Evolutionary conservation across 2,113 vertebrate genomes (phyloP), one percentile per base, ranked within the genome.

Genomic region (Emberiza fucata): DNA sequence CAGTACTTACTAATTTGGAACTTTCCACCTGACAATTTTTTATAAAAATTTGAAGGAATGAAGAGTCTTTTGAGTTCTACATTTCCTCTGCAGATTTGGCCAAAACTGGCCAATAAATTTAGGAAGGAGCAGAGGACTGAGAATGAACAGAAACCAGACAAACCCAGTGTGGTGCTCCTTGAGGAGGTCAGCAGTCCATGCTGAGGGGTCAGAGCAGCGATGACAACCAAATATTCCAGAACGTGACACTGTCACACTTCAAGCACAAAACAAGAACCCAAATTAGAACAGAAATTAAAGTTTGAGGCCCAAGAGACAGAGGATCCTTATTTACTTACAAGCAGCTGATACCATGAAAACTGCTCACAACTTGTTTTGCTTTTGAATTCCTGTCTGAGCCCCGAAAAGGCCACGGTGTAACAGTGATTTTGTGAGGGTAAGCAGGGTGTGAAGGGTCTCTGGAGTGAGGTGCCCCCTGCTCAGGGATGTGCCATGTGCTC

Each of bases 141-240:
- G 77, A 53, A 66, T 61, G 27, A 89, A 65, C 9, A 61, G 47
- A 68, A 37, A 61, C 14, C 23, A 85, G 54, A 35, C 33, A 42
- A 47, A 75, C 50, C 5, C 25, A 33, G 21, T 11, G 66, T 63
- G 64, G 3, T 37, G 37, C 13, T 88, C 54, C 51, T 39, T 6
- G 29, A 50, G 63, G 53, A 60, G 79, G 2, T n/a, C n/a, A 35
- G 0, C 9, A 9, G 33, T n/a, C 71, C 4, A 0, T 60, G 8
- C 20, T 20, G 3, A 70, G 54, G 20, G 20, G 12, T 59, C 19
- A 59, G 16, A 5, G 12, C 19, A 2, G 1, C 86, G 56, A 25
- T 66, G 42, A 11, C 70, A 77, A 33, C n/a, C 18, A n/a, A 11
- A 6, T 53, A 76, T 13, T 48, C 57, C 50, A 57, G 63, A 56